These are phyloP conservation scores for Babyrousa celebensis DNA, from an alignment of 2,797 vertebrate genomes.

Conservation along the genomic window DNA sequence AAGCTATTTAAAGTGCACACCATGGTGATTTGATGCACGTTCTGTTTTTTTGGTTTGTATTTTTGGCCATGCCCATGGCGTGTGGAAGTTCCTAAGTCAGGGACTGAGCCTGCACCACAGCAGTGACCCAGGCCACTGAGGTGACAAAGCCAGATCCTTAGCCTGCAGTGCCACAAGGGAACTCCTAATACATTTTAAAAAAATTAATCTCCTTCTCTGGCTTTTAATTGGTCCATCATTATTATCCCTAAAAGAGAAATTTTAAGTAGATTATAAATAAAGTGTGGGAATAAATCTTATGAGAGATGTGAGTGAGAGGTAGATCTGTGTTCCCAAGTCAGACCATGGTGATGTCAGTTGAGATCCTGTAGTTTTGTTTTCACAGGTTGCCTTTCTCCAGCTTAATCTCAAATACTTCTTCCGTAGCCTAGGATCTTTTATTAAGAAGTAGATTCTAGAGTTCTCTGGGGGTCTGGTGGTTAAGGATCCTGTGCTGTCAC, in stretches of 20 bases:
- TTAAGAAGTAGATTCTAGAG: conserved; percentile 28
- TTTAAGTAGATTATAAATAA: not conserved
- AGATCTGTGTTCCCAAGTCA: not conserved
- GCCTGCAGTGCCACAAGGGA: too few species aligned
- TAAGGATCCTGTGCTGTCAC: too few species aligned
- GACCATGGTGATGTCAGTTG: not conserved
- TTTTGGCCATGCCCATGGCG: too few species aligned
- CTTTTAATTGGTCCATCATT: conserved; percentile 8
- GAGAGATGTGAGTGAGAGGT: not conserved
- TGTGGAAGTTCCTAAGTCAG: too few species aligned
- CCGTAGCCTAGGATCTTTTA: not conserved
- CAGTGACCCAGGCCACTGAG: too few species aligned
- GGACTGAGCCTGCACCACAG: too few species aligned
- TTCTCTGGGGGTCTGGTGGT: too few species aligned
- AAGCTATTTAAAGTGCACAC: not conserved
- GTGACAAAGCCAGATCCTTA: too few species aligned
- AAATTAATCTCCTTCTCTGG: not conserved
- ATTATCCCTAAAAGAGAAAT: not conserved
- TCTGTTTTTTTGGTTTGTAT: not conserved
- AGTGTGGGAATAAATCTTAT: not conserved
- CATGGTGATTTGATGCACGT: not conserved
- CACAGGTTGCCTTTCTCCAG: not conserved
- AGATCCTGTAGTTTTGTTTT: not conserved
- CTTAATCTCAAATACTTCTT: conserved; percentile 16
- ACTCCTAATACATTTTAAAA: not conserved